phyloP scores from a whole-genome alignment of 30 jellyfish, hydroid and myxozoan genomes.

The Rhopilema esculentum region DNA sequence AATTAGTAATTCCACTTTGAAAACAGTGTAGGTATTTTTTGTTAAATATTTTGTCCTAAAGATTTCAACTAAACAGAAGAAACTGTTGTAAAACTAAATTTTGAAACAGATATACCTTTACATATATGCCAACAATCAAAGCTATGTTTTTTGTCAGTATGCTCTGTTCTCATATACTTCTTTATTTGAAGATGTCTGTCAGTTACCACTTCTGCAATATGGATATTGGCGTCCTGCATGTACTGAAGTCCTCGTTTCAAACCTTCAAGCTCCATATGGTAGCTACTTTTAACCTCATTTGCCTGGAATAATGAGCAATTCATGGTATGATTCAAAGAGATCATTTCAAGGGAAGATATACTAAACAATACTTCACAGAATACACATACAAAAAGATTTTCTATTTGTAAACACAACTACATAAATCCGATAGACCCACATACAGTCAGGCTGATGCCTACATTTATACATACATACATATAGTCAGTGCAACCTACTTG shows the following conservation, averaged over 20 bases:
- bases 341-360: background rate
- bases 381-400: background rate
- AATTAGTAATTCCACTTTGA: background rate
- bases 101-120: background rate
- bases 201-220: background rate
- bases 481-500: background rate
- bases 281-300: background rate
- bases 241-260: background rate
- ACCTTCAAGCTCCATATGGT: background rate
- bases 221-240: background rate
- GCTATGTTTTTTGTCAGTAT: background rate
- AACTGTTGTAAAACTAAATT: too few species aligned
- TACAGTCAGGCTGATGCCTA: too few species aligned
- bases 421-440: background rate
- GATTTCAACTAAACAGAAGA: background rate
- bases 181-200: background rate
- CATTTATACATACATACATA: background rate
- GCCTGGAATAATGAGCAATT: too few species aligned
- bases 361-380: background rate
- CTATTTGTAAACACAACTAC: background rate
- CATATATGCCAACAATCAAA: background rate
- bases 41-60: background rate
- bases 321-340: too few species aligned
- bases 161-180: background rate
- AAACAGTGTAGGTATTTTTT: background rate